These are phyloP conservation scores for Ptyas mucosa DNA, from an alignment of 2,113 vertebrate genomes.

Conservation along the genomic window DNA sequence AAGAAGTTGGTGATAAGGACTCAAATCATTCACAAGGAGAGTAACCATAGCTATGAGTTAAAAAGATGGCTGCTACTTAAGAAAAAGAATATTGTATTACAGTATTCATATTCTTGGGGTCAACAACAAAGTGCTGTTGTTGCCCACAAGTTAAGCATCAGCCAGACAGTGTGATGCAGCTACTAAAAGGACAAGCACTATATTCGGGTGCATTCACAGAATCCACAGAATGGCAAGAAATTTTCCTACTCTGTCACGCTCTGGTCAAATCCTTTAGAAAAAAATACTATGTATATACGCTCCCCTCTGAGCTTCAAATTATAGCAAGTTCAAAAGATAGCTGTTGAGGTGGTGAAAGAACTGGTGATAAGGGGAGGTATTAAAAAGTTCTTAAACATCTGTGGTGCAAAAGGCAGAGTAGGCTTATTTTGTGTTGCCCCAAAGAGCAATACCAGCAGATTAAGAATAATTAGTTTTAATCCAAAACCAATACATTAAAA, in stretches of 20 bases:
- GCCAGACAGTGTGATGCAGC: neutral
- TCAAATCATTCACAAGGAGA: neutral
- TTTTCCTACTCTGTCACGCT: neutral
- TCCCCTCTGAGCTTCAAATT: neutral
- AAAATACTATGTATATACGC: neutral
- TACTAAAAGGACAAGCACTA: neutral
- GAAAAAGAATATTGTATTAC: neutral
- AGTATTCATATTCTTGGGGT: neutral
- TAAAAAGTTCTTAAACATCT: neutral
- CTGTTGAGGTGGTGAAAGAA: neutral
- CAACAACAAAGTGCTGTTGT: neutral
- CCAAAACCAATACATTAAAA: neutral
- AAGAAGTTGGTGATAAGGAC: neutral
- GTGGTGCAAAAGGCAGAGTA: neutral
- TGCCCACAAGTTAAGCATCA: neutral
- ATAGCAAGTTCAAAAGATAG: neutral
- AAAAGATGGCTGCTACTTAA: neutral
- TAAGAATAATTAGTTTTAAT: neutral
- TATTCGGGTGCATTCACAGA: neutral
- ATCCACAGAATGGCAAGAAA: neutral
- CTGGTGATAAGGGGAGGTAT: neutral
- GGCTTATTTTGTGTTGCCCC: neutral
- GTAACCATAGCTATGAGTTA: neutral
- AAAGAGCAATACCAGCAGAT: neutral
- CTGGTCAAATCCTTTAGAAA: neutral